Percentiles rank a stretch among this genome's conserved stretches.
Conservation (phyloP, 2,888 invertebrate species). For the Dendrolimus houi region DNA sequence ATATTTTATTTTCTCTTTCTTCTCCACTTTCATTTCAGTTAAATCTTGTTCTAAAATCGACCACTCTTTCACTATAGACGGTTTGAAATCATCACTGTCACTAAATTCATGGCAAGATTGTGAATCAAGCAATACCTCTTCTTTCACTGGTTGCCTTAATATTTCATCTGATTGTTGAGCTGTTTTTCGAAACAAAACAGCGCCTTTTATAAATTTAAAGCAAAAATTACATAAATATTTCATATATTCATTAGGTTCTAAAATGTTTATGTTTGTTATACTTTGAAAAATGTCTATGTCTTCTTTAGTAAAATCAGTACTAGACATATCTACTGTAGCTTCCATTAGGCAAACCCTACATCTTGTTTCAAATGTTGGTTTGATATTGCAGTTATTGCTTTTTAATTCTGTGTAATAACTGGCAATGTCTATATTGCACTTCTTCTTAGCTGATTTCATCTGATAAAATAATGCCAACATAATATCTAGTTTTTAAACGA, state of each 20-base stretch:
- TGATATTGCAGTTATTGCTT: constrained; percentile 2
- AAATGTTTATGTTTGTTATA: constrained; percentile 32
- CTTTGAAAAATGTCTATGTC: constrained; percentile 2
- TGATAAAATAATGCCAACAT: neutral
- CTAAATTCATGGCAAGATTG: constrained; percentile 4
- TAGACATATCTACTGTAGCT: constrained; percentile 13
- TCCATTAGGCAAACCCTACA: constrained; percentile 22
- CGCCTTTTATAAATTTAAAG: constrained; percentile 36
- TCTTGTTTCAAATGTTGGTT: neutral
- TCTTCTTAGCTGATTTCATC: neutral
- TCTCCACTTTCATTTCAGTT: neutral
- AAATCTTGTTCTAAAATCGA: neutral
- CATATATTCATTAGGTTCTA: constrained; percentile 34
- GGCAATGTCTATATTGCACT: neutral
- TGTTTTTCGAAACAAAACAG: constrained; percentile 39
- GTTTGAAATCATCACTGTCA: constrained; percentile 12
- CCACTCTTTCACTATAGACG: neutral
- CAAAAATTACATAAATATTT: constrained; percentile 46
- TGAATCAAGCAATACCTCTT: constrained; percentile 15
- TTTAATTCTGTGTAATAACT: neutral
- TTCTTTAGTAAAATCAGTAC: constrained; percentile 1
- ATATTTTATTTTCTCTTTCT: constrained; percentile 18
- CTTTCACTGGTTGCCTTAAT: constrained; percentile 29
- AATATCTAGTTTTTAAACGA: neutral
- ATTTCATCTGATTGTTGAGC: constrained; percentile 36